A percentile compares a stretch with the other conserved stretches of the same genome.
phyloP scores from a whole-genome alignment of 2,888 invertebrate species.

The Limnephilus auricula region DNA sequence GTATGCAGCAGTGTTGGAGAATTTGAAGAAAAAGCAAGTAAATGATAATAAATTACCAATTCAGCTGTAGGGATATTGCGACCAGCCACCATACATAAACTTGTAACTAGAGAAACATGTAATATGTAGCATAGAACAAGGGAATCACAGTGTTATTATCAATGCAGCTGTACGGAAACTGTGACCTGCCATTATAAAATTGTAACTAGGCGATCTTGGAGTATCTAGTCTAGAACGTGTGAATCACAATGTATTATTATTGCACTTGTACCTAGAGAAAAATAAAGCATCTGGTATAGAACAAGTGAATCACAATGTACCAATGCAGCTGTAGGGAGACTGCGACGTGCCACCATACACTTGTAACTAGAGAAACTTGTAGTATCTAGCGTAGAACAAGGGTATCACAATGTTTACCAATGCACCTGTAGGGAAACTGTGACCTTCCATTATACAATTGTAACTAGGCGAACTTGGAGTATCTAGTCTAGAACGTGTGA shows the following conservation, averaged over 20 bases:
- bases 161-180: conserved; percentile 92
- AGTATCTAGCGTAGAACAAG: not conserved
- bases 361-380: not conserved
- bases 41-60: conserved; percentile 77
- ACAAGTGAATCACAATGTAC: conserved; percentile 70
- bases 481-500: not conserved
- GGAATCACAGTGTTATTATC: conserved; percentile 72
- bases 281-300: not conserved
- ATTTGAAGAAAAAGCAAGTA: too few relatives aligned
- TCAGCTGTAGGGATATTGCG: conserved; percentile 80
- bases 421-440: conserved; percentile 81
- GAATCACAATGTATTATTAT: too few relatives aligned
- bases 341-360: too few relatives aligned
- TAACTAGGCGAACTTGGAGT: not conserved
- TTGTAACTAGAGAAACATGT: not conserved
- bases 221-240: too few relatives aligned
- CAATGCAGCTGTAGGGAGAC: conserved; percentile 84
- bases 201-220: too few relatives aligned
- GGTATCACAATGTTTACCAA: conserved; percentile 75
- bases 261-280: too few relatives aligned
- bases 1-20: too few relatives aligned
- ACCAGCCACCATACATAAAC: too few relatives aligned
- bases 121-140: not conserved
- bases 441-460: too few relatives aligned
- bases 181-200: conserved; percentile 33